Percentiles rank a stretch among this genome's conserved stretches.
phyloP scores from a whole-genome alignment of 1,140 invertebrate genomes.

The Cepaea nemoralis region DNA sequence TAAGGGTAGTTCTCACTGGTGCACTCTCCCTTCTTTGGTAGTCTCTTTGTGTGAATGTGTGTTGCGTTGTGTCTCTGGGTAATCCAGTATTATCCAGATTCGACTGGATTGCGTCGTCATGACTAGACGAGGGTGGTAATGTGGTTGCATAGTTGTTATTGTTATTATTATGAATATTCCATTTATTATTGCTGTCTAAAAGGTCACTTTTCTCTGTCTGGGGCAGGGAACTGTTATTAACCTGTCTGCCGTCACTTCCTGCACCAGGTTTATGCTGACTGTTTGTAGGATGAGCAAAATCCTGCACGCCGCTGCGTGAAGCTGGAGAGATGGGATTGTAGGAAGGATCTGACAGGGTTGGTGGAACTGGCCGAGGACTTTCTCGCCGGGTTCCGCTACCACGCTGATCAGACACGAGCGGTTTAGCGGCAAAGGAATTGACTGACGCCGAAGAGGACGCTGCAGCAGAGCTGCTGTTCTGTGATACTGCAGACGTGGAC shows the following conservation, averaged over 20 bases:
- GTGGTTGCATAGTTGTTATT: constrained; percentile 26
- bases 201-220: neutral
- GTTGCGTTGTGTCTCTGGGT: neutral
- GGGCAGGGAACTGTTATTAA: neutral
- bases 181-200: neutral
- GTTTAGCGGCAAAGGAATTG: neutral
- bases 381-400: neutral
- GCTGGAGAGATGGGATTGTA: neutral
- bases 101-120: constrained; percentile 14
- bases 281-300: neutral
- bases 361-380: neutral
- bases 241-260: neutral
- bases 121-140: constrained; percentile 29
- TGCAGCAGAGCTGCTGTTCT: neutral
- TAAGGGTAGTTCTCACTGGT: constrained; percentile 8
- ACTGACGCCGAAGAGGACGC: neutral
- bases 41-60: constrained; percentile 3
- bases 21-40: constrained; percentile 45
- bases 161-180: constrained; percentile 27
- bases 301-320: neutral
- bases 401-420: neutral
- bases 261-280: neutral
- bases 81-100: neutral
- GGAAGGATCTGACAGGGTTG: neutral
- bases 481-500: neutral